Percentiles rank a stretch among this genome's conserved stretches.
phyloP scores from a whole-genome alignment of 2,797 vertebrate species.

The Sebastes jordani region DNA sequence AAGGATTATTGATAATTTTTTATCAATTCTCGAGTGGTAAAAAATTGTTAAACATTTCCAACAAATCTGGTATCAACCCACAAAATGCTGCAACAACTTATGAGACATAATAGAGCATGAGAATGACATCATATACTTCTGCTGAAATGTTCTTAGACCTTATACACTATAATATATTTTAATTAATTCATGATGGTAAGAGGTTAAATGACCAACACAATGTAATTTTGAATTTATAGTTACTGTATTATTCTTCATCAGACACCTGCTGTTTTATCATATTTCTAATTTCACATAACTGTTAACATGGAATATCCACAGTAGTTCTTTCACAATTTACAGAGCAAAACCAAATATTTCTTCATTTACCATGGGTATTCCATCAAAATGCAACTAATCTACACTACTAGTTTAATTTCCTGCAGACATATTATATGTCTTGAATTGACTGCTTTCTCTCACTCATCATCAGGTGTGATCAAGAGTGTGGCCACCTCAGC shows the following conservation, averaged over 20 bases:
- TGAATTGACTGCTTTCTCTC: not conserved
- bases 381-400: not conserved
- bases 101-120: no score
- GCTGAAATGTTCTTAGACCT: no score
- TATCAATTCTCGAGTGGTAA: no score
- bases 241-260: not conserved
- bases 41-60: no score
- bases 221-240: not conserved
- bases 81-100: no score
- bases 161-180: no score
- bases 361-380: not conserved
- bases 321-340: not conserved
- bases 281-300: not conserved
- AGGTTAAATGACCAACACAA: no score
- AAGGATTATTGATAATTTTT: no score
- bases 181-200: no score
- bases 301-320: not conserved
- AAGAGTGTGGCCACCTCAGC: conserved; percentile 10
- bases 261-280: not conserved
- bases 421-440: not conserved
- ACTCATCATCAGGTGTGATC: conserved; percentile 38
- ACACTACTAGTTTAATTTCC: not conserved
- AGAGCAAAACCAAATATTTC: not conserved
- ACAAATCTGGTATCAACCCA: no score
- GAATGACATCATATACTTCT: no score